These are phyloP conservation scores for Brachionus calyciflorus DNA, from an alignment of 1,140 invertebrate species.

Conservation along the genomic window DNA sequence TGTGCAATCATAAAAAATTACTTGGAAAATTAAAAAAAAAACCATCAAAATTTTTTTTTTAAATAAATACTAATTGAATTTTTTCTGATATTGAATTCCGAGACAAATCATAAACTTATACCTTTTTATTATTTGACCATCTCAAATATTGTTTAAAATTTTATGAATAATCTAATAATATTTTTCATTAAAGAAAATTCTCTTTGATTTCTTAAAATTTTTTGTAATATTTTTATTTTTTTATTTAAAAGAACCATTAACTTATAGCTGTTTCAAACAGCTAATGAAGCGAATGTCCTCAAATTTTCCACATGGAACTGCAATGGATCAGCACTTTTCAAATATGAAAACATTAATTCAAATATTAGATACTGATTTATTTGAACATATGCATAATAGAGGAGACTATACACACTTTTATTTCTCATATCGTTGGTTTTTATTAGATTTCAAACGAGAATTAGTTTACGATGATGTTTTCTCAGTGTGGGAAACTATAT, in stretches of 20 bases:
- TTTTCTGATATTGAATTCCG: too few relatives aligned
- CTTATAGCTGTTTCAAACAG: constrained; percentile 83
- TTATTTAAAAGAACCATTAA: constrained; percentile 70
- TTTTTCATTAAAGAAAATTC: too few relatives aligned
- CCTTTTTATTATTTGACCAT: too few relatives aligned
- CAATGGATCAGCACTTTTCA: constrained; percentile 90
- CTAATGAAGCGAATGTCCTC: constrained; percentile 83
- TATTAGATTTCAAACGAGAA: constrained; percentile 77
- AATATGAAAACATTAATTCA: constrained; percentile 78
- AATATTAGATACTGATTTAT: constrained; percentile 86
- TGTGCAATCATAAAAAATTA: too few relatives aligned
- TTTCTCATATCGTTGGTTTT: constrained; percentile 91
- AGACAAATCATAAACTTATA: too few relatives aligned
- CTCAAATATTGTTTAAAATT: too few relatives aligned
- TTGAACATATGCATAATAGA: constrained; percentile 86
- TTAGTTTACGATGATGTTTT: constrained; percentile 86
- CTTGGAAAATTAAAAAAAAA: too few relatives aligned
- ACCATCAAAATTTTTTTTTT: too few relatives aligned
- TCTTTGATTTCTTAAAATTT: too few relatives aligned
- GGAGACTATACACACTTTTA: constrained; percentile 95
- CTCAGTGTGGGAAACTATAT: constrained; percentile 89
- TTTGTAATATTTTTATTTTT: too few relatives aligned
- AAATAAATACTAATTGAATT: too few relatives aligned
- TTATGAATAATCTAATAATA: too few relatives aligned
- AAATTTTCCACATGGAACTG: constrained; percentile 87